phyloP scores from a whole-genome alignment of 2,113 vertebrate species.

The Lichenostomus cassidix region DNA sequence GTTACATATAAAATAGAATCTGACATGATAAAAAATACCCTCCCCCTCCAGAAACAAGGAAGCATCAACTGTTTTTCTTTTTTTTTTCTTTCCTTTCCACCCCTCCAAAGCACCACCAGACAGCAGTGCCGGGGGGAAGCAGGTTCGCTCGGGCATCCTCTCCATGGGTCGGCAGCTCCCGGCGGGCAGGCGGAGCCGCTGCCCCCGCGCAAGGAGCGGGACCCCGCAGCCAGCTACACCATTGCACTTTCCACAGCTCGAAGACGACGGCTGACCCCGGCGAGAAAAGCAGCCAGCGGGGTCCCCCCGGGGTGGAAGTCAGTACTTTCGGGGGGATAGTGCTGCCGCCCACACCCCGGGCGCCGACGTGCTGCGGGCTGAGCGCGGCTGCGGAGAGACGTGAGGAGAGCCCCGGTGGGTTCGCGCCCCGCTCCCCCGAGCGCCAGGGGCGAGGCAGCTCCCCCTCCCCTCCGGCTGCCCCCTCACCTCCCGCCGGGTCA shows the following conservation, averaged over 20 bases:
- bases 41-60: neutral
- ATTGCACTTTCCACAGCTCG: conserved; percentile 4
- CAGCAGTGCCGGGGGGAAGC: neutral
- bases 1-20: conserved; percentile 59
- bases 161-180: neutral
- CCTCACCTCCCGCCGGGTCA: conserved; percentile 69
- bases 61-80: neutral
- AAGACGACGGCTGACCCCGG: neutral
- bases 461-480: neutral
- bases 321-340: neutral
- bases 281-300: neutral
- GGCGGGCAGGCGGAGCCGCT: neutral
- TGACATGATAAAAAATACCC: conserved; percentile 41
- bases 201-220: neutral
- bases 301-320: neutral
- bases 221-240: neutral
- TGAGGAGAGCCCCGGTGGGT: neutral
- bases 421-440: neutral
- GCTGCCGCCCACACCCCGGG: neutral
- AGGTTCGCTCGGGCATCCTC: neutral
- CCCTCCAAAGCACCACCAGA: neutral
- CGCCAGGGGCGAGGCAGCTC: neutral
- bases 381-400: conserved; percentile 8
- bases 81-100: neutral
- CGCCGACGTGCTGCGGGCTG: neutral